A percentile compares a stretch with the other conserved stretches of the same genome.
Evolutionary conservation across 2,797 vertebrate species (phyloP).

Genomic region (Nannoperca australis): DNA sequence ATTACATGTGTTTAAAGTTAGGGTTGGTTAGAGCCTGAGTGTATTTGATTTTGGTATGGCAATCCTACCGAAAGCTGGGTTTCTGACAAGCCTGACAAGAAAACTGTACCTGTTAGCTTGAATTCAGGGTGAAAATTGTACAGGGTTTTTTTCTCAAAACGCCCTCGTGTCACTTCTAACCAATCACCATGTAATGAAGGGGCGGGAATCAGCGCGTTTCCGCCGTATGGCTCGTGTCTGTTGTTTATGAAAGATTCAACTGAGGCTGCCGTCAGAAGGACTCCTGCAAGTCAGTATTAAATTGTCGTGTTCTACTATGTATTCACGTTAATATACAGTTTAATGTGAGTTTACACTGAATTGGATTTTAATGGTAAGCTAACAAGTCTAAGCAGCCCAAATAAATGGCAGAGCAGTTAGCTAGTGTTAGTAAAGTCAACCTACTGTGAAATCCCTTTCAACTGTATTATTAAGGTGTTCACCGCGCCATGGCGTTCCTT

Average conservation of each 20-base stretch:
- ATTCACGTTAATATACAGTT: neutral
- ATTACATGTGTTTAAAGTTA: neutral
- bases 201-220: constrained; percentile 66
- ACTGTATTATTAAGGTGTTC: neutral
- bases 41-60: accelerated
- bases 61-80: accelerated
- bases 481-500: neutral
- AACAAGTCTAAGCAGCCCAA: neutral
- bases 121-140: accelerated
- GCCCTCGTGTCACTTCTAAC: constrained; percentile 37
- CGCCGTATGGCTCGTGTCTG: constrained; percentile 34
- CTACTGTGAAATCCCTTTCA: neutral
- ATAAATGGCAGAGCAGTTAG: neutral
- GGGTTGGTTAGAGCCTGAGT: accelerated
- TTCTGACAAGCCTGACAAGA: neutral
- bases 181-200: constrained; percentile 54
- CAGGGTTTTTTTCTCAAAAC: accelerated
- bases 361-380: accelerated
- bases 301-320: neutral
- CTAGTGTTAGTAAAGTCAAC: neutral
- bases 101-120: neutral
- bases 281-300: neutral
- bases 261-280: accelerated
- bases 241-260: constrained; percentile 48
- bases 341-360: neutral